These are phyloP conservation scores for Gallinago solitaria DNA, from an alignment of 2,797 vertebrate genomes.

Conservation along the genomic window DNA sequence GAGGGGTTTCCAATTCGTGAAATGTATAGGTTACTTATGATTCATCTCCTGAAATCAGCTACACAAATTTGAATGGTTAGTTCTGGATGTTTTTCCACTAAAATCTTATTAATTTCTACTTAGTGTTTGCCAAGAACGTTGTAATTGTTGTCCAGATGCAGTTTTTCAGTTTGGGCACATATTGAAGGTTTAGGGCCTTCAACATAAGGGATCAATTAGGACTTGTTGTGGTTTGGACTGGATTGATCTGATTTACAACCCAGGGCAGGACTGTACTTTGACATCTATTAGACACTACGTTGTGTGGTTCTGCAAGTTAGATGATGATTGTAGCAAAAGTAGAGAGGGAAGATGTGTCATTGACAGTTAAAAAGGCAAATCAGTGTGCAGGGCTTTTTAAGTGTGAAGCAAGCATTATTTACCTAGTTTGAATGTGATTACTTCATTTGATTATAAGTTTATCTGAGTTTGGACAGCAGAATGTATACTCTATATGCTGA, in stretches of 20 bases:
- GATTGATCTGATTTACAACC: no score
- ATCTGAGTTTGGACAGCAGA: not conserved
- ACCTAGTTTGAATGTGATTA: not conserved
- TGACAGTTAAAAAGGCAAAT: not conserved
- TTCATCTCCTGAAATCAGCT: slow-evolving; percentile 65
- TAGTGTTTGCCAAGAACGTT: slow-evolving; percentile 54
- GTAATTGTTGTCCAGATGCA: slow-evolving; percentile 49
- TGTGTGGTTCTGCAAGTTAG: not conserved
- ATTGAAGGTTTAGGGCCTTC: not conserved
- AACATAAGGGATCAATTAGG: not conserved
- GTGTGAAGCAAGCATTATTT: not conserved
- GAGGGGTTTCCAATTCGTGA: slow-evolving; percentile 55
- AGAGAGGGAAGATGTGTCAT: not conserved
- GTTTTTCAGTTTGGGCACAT: slow-evolving; percentile 31
- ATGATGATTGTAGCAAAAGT: not conserved
- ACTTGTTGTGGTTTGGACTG: no score
- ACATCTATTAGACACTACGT: not conserved
- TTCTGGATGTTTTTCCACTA: slow-evolving; percentile 60
- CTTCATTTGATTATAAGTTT: not conserved
- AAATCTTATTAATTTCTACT: slow-evolving; percentile 41
- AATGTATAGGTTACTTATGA: slow-evolving; percentile 38
- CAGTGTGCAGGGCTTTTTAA: not conserved
- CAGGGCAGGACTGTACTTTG: not conserved
- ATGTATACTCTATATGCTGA: not conserved
- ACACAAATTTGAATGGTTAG: slow-evolving; percentile 64